Evolutionary conservation across 2,797 vertebrate genomes (phyloP).

Genomic region (Sciurus vulgaris): DNA sequence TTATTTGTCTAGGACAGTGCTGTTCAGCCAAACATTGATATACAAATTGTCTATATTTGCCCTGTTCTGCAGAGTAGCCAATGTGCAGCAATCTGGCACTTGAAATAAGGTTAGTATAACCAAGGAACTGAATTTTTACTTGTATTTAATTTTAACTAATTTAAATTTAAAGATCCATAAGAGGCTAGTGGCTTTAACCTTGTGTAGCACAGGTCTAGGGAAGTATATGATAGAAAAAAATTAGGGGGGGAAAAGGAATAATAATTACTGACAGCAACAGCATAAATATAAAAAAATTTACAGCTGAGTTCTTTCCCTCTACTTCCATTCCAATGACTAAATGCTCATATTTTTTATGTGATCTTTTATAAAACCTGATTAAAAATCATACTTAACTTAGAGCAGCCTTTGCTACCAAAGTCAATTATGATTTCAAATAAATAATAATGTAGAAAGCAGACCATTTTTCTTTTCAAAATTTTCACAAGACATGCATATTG

Average conservation of each 20-base stretch:
- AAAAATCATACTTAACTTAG: neutral
- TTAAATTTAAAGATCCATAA: neutral
- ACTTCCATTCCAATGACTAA: neutral
- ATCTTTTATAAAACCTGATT: neutral
- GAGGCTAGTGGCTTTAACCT: neutral
- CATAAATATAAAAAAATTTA: neutral
- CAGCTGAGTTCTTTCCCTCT: neutral
- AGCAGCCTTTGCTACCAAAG: neutral
- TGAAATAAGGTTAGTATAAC: neutral
- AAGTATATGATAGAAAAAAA: neutral
- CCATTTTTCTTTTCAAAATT: neutral
- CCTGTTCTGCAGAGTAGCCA: neutral
- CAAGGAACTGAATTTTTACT: neutral
- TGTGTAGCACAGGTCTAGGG: neutral
- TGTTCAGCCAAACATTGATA: neutral
- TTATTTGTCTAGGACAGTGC: neutral
- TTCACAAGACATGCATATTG: neutral
- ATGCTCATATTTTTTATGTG: neutral
- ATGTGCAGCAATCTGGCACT: neutral
- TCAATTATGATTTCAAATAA: conserved; percentile 27
- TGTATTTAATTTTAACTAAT: neutral
- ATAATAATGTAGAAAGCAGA: neutral
- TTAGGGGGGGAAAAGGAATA: neutral
- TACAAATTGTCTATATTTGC: neutral
- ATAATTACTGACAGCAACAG: neutral